Evolutionary conservation across 2,888 invertebrate genomes (phyloP).

Genomic region (Nasonia oneida): DNA sequence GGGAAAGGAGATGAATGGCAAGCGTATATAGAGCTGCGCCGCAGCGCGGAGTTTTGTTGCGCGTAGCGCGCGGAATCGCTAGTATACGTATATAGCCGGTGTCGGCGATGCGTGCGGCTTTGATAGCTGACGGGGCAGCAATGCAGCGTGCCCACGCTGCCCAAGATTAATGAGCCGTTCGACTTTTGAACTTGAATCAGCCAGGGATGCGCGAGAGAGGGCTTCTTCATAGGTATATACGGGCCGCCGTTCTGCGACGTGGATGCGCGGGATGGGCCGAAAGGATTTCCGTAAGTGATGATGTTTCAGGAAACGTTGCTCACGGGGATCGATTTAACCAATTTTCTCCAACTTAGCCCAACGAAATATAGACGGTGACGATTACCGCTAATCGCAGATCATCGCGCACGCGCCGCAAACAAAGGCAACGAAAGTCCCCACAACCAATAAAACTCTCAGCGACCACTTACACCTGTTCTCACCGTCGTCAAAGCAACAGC

Average conservation of each 20-base stretch:
- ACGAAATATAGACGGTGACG: no score
- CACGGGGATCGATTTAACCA: no score
- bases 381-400: not conserved
- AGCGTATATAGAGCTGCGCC: not conserved
- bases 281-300: no score
- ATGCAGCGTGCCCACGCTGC: not conserved
- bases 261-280: no score
- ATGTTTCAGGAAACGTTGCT: no score
- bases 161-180: conserved; percentile 43
- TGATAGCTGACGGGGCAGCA: conserved; percentile 14
- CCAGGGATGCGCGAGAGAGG: not conserved
- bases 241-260: not conserved
- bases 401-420: not conserved
- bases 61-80: not conserved
- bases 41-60: conserved; percentile 17
- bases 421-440: not conserved
- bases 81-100: not conserved
- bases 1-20: conserved; percentile 30
- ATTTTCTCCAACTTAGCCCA: no score
- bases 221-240: no score
- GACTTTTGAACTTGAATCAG: conserved; percentile 50
- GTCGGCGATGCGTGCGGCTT: conserved; percentile 41
- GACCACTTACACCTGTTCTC: not conserved
- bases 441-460: not conserved
- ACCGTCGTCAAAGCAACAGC: not conserved